A percentile compares a stretch with the other conserved stretches of the same genome.
Evolutionary conservation across 2,113 vertebrate species (phyloP).

Genomic region (Girardinichthys multiradiatus): DNA sequence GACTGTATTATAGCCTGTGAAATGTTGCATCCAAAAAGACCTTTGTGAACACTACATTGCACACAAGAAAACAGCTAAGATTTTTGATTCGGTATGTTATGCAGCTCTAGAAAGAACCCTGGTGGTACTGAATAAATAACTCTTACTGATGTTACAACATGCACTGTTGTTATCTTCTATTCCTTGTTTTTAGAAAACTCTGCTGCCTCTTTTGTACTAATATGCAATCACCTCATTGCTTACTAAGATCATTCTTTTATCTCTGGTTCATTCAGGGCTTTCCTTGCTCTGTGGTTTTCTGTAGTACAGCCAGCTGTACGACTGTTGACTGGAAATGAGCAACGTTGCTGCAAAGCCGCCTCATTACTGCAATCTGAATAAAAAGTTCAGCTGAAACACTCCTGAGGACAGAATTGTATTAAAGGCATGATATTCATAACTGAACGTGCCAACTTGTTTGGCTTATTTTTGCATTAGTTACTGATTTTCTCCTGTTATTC

Average conservation of each 20-base stretch:
- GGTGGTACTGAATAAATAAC: too few relatives aligned
- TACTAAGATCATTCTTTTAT: constrained; percentile 10
- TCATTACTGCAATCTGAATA: neutral
- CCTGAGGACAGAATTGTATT: neutral
- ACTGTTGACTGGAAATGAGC: constrained; percentile 2
- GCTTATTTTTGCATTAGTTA: neutral
- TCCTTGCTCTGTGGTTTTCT: constrained; percentile 39
- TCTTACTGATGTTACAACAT: too few relatives aligned
- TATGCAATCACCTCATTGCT: neutral
- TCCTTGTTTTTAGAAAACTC: neutral
- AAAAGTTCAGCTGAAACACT: neutral
- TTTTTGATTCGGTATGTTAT: too few relatives aligned
- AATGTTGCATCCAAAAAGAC: too few relatives aligned
- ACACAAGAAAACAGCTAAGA: too few relatives aligned
- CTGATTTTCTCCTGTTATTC: neutral
- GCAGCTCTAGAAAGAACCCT: too few relatives aligned
- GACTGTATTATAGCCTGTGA: too few relatives aligned
- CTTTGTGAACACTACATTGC: too few relatives aligned
- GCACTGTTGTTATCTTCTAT: neutral
- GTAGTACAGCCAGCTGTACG: constrained; percentile 35
- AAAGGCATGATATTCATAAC: neutral
- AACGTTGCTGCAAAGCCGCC: neutral
- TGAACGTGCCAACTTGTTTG: neutral
- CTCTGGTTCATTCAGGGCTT: neutral
- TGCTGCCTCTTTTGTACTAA: neutral